Base-by-base conservation (phyloP, 2,888 invertebrate species). In the Julus scanicus region DNA sequence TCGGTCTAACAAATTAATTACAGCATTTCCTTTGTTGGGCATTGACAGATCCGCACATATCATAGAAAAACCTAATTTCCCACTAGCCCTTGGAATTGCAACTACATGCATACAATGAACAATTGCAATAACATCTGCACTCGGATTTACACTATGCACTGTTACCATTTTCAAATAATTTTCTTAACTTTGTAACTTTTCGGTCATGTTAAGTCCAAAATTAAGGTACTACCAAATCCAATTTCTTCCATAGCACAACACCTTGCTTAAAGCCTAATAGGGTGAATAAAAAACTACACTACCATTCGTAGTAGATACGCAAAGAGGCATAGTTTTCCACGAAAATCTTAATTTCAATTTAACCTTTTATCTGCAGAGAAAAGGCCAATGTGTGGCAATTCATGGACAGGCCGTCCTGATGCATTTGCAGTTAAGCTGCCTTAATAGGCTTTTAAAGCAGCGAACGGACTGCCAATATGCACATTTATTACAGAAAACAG, bases 341-440 rank as follows among this genome's bases (percentile, higher is more conserved):
- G 63, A 6, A 63, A 63, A 63, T 63, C 63, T 57, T 57, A 13
- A 63, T 63, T n/a, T 63, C 63, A n/a, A 63, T 63, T 63, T 63
- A 63, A 63, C n/a, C 63, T 63, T 63, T 8, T 63, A 20, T n/a
- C 20, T 2, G n/a, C 5, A 17, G n/a, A n/a, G 63, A n/a, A 63
- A n/a, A 63, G 63, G 5, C 63, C 63, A 63, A n/a, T 17, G 20
- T 63, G 63, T 5, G n/a, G 63, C 63, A 63, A n/a, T 63, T n/a
- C 63, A 63, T 63, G 63, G 63, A 63, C 63, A 63, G 63, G n/a
- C 63, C 20, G n/a, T 63, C n/a, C 63, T 63, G 63, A 63, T 20
- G 63, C 63, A 63, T 63, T 63, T 63, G 63, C 63, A 63, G 63
- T 63, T 63, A 63, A n/a, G 63, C 63, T 63, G 63, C 63, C 63